Conservation (phyloP, 2,797 vertebrate species). For the Characodon lateralis region DNA sequence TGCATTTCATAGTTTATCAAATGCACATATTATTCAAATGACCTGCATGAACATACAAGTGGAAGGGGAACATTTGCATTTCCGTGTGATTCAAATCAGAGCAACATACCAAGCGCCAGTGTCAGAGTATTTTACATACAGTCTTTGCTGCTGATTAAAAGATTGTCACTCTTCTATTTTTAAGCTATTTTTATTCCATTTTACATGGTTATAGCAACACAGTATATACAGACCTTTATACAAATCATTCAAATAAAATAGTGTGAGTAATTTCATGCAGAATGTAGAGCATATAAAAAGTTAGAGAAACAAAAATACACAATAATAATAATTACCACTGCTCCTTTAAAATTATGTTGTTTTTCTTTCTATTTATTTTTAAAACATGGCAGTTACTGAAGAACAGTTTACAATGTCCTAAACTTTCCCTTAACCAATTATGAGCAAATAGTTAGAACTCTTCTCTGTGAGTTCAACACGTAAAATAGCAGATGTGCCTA, state of each 20-base stretch:
- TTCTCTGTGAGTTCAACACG: background rate
- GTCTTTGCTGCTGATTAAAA: conserved; percentile 28
- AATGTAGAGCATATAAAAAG: background rate
- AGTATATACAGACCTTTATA: background rate
- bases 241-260: background rate
- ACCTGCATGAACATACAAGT: conserved; percentile 21
- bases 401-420: background rate
- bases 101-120: conserved; percentile 1
- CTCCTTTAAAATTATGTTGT: too few species aligned
- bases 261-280: too few species aligned
- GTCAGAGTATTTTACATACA: conserved; percentile 40
- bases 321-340: background rate
- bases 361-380: too few species aligned
- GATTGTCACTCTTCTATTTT: conserved; percentile 3
- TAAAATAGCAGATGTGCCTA: background rate
- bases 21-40: conserved; percentile 45
- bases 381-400: background rate
- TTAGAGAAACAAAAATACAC: background rate
- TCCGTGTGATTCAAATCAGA: conserved; percentile 49
- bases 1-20: conserved; percentile 4
- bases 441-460: background rate
- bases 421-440: background rate
- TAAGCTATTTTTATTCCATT: background rate
- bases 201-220: background rate
- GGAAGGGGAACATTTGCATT: conserved; percentile 63